Percentiles rank a stretch among this genome's conserved stretches.
Evolutionary conservation across 1,140 invertebrate genomes (phyloP).

Genomic region (Dendrolimus punctatus): DNA sequence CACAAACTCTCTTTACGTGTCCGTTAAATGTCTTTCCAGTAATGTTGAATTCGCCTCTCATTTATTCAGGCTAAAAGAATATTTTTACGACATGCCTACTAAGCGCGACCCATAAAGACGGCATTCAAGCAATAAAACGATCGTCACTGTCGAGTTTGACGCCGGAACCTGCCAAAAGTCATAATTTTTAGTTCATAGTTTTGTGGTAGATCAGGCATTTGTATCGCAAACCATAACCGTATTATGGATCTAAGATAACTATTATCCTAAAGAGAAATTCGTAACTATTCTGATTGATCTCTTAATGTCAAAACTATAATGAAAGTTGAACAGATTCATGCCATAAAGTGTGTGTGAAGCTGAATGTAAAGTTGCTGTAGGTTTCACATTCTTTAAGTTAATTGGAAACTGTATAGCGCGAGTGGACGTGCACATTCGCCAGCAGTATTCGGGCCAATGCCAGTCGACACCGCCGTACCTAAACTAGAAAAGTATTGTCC

Average conservation of each 20-base stretch:
- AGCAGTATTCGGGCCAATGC: slow-evolving; percentile 67
- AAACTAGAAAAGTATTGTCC: slow-evolving; percentile 70
- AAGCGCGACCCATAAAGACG: slow-evolving; percentile 25
- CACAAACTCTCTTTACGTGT: slow-evolving; percentile 6
- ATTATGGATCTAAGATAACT: too few relatives aligned
- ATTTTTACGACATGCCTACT: slow-evolving; percentile 57
- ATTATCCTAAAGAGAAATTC: background rate
- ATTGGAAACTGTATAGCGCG: slow-evolving; percentile 20
- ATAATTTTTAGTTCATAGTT: slow-evolving; percentile 26
- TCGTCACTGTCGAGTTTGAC: slow-evolving; percentile 37
- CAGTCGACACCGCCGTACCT: slow-evolving; percentile 49
- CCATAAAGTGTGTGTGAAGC: too few relatives aligned
- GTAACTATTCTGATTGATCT: background rate
- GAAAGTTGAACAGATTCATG: too few relatives aligned
- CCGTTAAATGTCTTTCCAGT: slow-evolving; percentile 25
- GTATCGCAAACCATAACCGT: slow-evolving; percentile 2
- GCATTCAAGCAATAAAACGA: slow-evolving; percentile 42
- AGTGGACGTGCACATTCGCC: slow-evolving; percentile 55
- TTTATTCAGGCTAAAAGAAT: slow-evolving; percentile 36
- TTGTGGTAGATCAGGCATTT: slow-evolving; percentile 50
- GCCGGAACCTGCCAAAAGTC: slow-evolving; percentile 35
- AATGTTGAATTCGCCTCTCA: slow-evolving; percentile 33
- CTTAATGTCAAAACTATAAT: too few relatives aligned
- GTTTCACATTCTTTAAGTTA: too few relatives aligned
- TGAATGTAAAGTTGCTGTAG: too few relatives aligned